Base-by-base conservation (phyloP, 2,888 invertebrate genomes). In the Ceraclea dissimilis region DNA sequence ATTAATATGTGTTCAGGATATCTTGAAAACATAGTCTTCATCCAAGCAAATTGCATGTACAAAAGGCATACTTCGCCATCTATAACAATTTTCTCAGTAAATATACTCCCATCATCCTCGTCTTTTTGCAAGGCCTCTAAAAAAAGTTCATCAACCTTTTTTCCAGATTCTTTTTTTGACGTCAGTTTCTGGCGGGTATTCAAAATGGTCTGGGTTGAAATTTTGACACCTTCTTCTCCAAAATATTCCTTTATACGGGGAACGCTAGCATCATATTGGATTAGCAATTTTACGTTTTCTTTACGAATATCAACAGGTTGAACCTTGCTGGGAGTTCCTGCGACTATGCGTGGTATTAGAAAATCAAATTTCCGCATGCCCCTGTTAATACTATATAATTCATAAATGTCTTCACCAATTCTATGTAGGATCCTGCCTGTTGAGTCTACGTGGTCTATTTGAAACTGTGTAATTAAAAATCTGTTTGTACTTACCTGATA, bases 1-100 rank as follows among this genome's bases (percentile, higher is more conserved):
- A 51, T 34, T 19, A 51, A 17, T 2, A 51, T 51, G 19, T 51
- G 51, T 19, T 51, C 51, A 5, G 51, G 51, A 33, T 51, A 51
- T 13, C 5, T 19, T 34, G 6, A 8, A 51, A 51, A 51, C 6
- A 51, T 21, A 33, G 18, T 8, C 33, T 18, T 51, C 51, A 51
- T 51, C 51, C 51, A 51, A 2, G 51, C n/a, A 51, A 51, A 51
- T 51, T 51, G 51, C 13, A 51, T 33, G 19, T 18, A 51, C 2
- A 51, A 16, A 2, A 51, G 11, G 6, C 18, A 13, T 2, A 51
- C 13, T 39, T 51, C 51, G n/a, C 19, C 34, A 11, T 51, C n/a
- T 19, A 51, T 18, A 5, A 26, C 5, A 50, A 31, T 13, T 17
- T 13, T 50, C 21, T 50, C 50, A 50, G n/a, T n/a, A 6, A 50